A percentile compares a stretch with the other conserved stretches of the same genome.
phyloP scores from a whole-genome alignment of 2,888 invertebrate species.

The Aphidoletes aphidimyza region DNA sequence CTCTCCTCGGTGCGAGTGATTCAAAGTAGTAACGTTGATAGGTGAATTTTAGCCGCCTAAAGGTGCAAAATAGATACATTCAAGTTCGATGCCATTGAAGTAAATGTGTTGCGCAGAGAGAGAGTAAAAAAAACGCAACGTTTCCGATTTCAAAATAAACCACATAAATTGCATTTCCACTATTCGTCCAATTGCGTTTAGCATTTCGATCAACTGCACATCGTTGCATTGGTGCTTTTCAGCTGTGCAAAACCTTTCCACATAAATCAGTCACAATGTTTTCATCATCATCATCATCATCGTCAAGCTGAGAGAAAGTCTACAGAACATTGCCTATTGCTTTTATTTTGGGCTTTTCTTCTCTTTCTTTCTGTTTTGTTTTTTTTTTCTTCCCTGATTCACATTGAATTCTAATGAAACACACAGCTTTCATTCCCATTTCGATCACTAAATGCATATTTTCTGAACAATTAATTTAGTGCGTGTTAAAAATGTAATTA shows the following conservation, averaged over 20 bases:
- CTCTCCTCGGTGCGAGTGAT: not conserved
- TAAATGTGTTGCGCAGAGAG: not conserved
- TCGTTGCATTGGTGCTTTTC: not conserved
- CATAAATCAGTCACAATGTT: not conserved
- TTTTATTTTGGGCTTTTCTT: too few species aligned
- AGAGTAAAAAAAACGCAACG: not conserved
- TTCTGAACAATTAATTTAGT: conserved; percentile 6
- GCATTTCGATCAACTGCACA: not conserved
- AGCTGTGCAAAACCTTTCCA: not conserved
- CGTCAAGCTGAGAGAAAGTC: not conserved
- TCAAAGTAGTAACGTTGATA: conserved; percentile 35
- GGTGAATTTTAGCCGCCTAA: conserved; percentile 40
- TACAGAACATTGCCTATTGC: too few species aligned
- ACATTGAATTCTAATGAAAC: not conserved
- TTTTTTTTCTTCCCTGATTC: too few species aligned
- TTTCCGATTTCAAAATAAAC: conserved; percentile 36
- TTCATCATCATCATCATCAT: not conserved
- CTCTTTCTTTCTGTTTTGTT: too few species aligned
- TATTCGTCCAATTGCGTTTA: not conserved
- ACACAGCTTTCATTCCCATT: not conserved
- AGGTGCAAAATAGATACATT: conserved; percentile 34
- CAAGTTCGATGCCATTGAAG: not conserved
- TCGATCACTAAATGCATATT: not conserved
- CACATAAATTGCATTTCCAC: conserved; percentile 45
- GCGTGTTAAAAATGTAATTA: conserved; percentile 47